These are phyloP conservation scores for Lithobius niger DNA, from an alignment of 1,140 invertebrate genomes.

Conservation along the genomic window DNA sequence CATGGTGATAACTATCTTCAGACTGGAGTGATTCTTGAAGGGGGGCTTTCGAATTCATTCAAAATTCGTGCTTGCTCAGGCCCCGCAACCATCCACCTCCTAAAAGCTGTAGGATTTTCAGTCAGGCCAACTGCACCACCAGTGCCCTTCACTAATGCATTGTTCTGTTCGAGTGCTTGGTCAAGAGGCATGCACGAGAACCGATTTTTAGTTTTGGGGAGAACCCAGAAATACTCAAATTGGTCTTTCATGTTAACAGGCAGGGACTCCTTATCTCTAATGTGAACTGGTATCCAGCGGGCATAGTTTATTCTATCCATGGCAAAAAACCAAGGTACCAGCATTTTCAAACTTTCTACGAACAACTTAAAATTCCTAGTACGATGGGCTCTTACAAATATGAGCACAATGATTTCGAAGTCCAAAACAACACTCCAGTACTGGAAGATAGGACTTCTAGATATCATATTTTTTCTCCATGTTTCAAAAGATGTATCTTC, in stretches of 20 bases:
- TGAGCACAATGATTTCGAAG: constrained; percentile 14
- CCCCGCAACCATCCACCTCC: too few species aligned
- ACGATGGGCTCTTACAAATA: constrained; percentile 10
- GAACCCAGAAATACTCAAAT: constrained; percentile 10
- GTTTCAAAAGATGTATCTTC: constrained; percentile 3
- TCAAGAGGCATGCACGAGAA: neutral
- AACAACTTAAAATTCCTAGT: constrained; percentile 15
- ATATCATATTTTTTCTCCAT: constrained; percentile 12
- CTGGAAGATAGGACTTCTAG: constrained; percentile 12
- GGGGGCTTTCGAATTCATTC: too few species aligned
- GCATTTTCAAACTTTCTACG: constrained; percentile 2
- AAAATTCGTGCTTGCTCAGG: too few species aligned
- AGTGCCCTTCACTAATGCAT: too few species aligned
- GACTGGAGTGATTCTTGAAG: too few species aligned
- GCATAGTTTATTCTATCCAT: constrained; percentile 13
- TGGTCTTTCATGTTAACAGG: constrained; percentile 13
- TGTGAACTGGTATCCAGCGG: constrained; percentile 14
- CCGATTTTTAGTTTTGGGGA: neutral
- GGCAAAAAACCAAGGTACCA: constrained; percentile 15
- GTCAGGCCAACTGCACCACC: too few species aligned
- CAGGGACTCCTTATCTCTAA: constrained; percentile 13
- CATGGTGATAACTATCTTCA: too few species aligned
- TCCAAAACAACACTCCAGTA: constrained; percentile 12
- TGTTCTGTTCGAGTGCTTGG: too few species aligned
- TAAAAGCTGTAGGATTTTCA: too few species aligned